Evolutionary conservation across 2,113 vertebrate species (phyloP).

Genomic region (Cranoglanis bouderius): DNA sequence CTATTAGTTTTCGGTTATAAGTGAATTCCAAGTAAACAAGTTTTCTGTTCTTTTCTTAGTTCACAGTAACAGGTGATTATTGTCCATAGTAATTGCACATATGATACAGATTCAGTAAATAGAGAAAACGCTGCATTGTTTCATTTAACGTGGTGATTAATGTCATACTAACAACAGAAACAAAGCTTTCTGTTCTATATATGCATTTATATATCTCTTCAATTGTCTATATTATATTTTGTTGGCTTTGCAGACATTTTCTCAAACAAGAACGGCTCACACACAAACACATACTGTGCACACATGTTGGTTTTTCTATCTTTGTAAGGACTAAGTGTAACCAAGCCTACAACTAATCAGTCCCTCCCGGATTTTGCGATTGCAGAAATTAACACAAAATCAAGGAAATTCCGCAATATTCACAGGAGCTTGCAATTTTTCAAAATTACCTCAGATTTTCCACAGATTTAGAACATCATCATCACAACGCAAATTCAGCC

Average conservation of each 20-base stretch:
- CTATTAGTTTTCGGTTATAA: not conserved
- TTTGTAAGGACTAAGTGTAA: not conserved
- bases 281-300: not conserved
- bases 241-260: not conserved
- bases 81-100: not conserved
- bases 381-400: too few species aligned
- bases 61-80: not conserved
- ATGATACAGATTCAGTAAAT: not conserved
- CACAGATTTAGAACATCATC: too few species aligned
- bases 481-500: too few species aligned
- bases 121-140: not conserved
- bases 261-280: not conserved
- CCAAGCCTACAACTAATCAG: not conserved
- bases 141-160: not conserved
- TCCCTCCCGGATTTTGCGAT: too few species aligned
- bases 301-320: not conserved
- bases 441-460: too few species aligned
- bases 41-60: not conserved
- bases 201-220: not conserved
- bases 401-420: too few species aligned
- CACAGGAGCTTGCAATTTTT: too few species aligned
- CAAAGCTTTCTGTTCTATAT: not conserved
- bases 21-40: not conserved
- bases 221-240: not conserved
- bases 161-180: not conserved